These are phyloP conservation scores for Oxyteleia sp. DNA, from an alignment of 2,888 invertebrate genomes.

Conservation along the genomic window DNA sequence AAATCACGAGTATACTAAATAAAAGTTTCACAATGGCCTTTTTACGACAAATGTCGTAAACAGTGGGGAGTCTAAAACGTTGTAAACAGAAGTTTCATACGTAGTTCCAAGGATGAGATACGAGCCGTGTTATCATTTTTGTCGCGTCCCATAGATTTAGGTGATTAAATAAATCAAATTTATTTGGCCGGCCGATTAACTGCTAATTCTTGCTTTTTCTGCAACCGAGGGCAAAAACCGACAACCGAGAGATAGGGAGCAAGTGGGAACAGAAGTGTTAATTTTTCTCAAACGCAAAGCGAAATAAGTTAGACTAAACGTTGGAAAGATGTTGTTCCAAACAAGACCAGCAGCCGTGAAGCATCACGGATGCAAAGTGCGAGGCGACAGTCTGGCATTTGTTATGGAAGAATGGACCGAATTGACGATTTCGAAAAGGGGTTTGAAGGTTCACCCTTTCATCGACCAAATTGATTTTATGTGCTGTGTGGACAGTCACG, in stretches of 20 bases:
- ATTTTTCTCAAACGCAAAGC: slow-evolving; percentile 4
- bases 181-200: slow-evolving; percentile 48
- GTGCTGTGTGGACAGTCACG: slow-evolving; percentile 72
- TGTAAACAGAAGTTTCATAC: slow-evolving; percentile 74
- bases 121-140: slow-evolving; percentile 70
- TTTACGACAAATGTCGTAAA: slow-evolving; percentile 75
- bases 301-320: slow-evolving; percentile 41
- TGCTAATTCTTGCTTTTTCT: slow-evolving; percentile 37
- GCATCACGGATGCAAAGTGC: slow-evolving; percentile 33
- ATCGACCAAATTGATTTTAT: slow-evolving; percentile 70
- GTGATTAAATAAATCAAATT: slow-evolving; percentile 67
- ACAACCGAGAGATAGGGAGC: too few relatives aligned
- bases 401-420: slow-evolving; percentile 61
- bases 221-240: neutral
- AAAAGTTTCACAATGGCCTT: slow-evolving; percentile 72
- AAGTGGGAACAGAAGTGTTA: too few relatives aligned
- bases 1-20: slow-evolving; percentile 73
- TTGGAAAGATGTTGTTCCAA: slow-evolving; percentile 37
- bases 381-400: slow-evolving; percentile 44
- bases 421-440: slow-evolving; percentile 58
- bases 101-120: slow-evolving; percentile 65
- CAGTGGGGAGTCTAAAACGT: slow-evolving; percentile 73
- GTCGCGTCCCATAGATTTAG: slow-evolving; percentile 65
- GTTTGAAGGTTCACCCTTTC: slow-evolving; percentile 62
- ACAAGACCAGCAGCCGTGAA: neutral